phyloP scores from a whole-genome alignment of 1,140 invertebrate genomes.

The Prorops nasuta region DNA sequence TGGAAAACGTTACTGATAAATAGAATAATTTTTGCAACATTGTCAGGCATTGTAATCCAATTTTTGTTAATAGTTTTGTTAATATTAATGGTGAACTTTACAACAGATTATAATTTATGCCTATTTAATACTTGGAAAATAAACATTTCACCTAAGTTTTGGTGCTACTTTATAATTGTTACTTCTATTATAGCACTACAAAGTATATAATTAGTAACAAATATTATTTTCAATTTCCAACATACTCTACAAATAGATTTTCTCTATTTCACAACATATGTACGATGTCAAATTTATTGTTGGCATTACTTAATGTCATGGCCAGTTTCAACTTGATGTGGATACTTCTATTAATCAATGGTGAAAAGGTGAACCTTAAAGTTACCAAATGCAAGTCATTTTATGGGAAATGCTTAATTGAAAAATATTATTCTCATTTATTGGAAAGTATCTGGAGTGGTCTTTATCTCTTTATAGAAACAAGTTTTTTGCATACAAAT shows the following conservation, averaged over 20 bases:
- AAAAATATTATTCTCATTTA: slow-evolving; percentile 63
- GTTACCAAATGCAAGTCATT: slow-evolving; percentile 35
- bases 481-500: slow-evolving; percentile 50
- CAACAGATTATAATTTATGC: slow-evolving; percentile 58
- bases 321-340: slow-evolving; percentile 62
- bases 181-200: slow-evolving; percentile 54
- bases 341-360: slow-evolving; percentile 65
- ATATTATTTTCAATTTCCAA: slow-evolving; percentile 55
- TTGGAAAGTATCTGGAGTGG: slow-evolving; percentile 69
- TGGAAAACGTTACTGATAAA: slow-evolving; percentile 50
- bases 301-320: slow-evolving; percentile 59
- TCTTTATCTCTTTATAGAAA: slow-evolving; percentile 65
- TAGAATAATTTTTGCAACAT: slow-evolving; percentile 53
- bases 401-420: slow-evolving; percentile 49
- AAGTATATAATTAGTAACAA: slow-evolving; percentile 64
- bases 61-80: slow-evolving; percentile 56
- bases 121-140: slow-evolving; percentile 50
- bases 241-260: slow-evolving; percentile 63
- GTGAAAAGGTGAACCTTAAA: slow-evolving; percentile 54
- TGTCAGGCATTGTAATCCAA: slow-evolving; percentile 55
- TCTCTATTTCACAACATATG: slow-evolving; percentile 62
- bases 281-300: slow-evolving; percentile 60
- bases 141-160: slow-evolving; percentile 58
- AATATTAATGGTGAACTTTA: slow-evolving; percentile 58
- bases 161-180: slow-evolving; percentile 59